phyloP scores from a whole-genome alignment of 1,140 invertebrate species.

The Agraylea sexmaculata region DNA sequence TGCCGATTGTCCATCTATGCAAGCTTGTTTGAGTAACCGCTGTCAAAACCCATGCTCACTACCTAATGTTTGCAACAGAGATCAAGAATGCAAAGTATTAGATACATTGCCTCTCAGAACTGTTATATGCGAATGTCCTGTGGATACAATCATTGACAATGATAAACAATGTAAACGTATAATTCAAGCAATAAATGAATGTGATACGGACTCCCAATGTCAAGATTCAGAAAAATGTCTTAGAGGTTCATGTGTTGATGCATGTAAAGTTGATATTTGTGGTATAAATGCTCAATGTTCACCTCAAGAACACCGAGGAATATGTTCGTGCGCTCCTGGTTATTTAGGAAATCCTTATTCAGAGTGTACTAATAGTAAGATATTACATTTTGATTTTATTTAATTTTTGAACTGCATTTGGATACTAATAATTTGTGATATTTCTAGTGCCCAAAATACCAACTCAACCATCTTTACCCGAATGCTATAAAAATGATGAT shows the following conservation, averaged over 20 bases:
- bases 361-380: constrained; percentile 57
- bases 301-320: constrained; percentile 57
- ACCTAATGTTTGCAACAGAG: constrained; percentile 54
- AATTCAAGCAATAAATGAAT: constrained; percentile 42
- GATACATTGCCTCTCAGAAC: constrained; percentile 68
- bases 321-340: constrained; percentile 65
- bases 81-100: constrained; percentile 65
- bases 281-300: constrained; percentile 76
- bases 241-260: constrained; percentile 62
- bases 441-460: constrained; percentile 38
- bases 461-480: constrained; percentile 38
- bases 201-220: constrained; percentile 63
- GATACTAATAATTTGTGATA: background rate
- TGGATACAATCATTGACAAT: constrained; percentile 36
- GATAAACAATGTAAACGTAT: constrained; percentile 43
- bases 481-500: constrained; percentile 66
- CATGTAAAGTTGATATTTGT: constrained; percentile 64
- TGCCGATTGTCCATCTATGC: constrained; percentile 57
- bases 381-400: constrained; percentile 9
- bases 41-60: constrained; percentile 67
- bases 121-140: constrained; percentile 69
- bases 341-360: constrained; percentile 73
- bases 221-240: constrained; percentile 57
- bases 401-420: too few species aligned
- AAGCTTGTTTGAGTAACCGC: constrained; percentile 63